Conservation (phyloP, 2,888 invertebrate species). For the Odontocerum albicorne region DNA sequence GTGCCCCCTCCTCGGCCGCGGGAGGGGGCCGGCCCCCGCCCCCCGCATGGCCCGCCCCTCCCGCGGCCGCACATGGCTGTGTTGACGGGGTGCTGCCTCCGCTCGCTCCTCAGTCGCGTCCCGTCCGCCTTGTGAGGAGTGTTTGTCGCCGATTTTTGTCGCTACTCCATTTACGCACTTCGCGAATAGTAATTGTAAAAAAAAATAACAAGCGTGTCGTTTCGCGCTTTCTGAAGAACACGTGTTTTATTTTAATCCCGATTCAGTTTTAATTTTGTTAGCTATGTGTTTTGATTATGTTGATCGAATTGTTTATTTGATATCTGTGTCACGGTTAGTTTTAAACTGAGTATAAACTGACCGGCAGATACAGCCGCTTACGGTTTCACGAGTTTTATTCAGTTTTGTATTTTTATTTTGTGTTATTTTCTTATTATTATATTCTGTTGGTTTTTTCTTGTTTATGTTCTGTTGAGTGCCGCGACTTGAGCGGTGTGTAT, state of each 20-base stretch:
- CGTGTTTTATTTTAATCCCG: slow-evolving; percentile 15
- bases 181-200: slow-evolving; percentile 20
- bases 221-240: slow-evolving; percentile 3
- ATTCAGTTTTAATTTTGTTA: slow-evolving; percentile 12
- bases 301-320: not conserved
- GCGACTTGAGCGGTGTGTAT: not conserved
- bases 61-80: slow-evolving; percentile 40
- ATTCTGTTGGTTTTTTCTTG: slow-evolving; percentile 25
- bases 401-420: slow-evolving; percentile 14
- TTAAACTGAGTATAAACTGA: not conserved
- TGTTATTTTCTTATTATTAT: slow-evolving; percentile 24
- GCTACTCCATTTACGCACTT: slow-evolving; percentile 4
- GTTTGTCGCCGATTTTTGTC: slow-evolving; percentile 36
- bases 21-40: slow-evolving; percentile 6
- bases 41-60: slow-evolving; percentile 37
- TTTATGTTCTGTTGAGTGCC: slow-evolving; percentile 34
- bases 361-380: not conserved
- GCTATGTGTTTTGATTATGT: slow-evolving; percentile 12
- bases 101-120: slow-evolving; percentile 37
- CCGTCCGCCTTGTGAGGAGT: slow-evolving; percentile 36
- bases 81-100: slow-evolving; percentile 29
- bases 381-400: not conserved
- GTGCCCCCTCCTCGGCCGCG: slow-evolving; percentile 2
- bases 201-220: slow-evolving; percentile 8
- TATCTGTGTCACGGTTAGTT: not conserved